Evolutionary conservation across 1,140 invertebrate species (phyloP).

Genomic region (Homarus americanus): DNA sequence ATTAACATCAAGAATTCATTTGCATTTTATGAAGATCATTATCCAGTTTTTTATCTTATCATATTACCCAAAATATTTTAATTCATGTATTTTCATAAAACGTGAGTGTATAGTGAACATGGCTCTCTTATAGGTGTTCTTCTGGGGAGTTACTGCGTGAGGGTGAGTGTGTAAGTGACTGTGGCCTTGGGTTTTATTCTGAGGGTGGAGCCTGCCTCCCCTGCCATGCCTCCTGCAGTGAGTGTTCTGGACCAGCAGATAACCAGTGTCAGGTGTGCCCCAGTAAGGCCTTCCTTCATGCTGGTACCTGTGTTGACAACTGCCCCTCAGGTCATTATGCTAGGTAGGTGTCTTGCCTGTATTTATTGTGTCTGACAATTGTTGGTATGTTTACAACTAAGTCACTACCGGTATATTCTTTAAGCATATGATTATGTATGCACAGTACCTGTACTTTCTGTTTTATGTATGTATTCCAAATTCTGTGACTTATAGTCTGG

Average conservation of each 20-base stretch:
- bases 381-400: too few species aligned
- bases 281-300: conserved; percentile 36
- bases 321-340: conserved; percentile 56
- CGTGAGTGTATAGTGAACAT: too few species aligned
- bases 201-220: conserved; percentile 21
- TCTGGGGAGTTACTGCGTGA: conserved; percentile 19
- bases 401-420: too few species aligned
- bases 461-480: too few species aligned
- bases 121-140: conserved; percentile 19
- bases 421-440: too few species aligned
- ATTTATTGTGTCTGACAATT: too few species aligned
- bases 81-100: too few species aligned
- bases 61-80: too few species aligned
- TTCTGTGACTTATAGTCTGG: too few species aligned
- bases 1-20: neutral
- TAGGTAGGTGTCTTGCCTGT: conserved; percentile 19
- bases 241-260: conserved; percentile 51
- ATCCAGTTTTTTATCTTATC: too few species aligned
- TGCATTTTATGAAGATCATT: neutral
- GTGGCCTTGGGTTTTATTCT: conserved; percentile 55
- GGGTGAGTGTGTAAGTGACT: conserved; percentile 56
- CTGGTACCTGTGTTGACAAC: conserved; percentile 47
- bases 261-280: conserved; percentile 62
- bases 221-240: conserved; percentile 55
- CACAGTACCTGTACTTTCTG: too few species aligned